phyloP scores from a whole-genome alignment of 2,888 invertebrate genomes.

The Drosophila kokeensis region DNA sequence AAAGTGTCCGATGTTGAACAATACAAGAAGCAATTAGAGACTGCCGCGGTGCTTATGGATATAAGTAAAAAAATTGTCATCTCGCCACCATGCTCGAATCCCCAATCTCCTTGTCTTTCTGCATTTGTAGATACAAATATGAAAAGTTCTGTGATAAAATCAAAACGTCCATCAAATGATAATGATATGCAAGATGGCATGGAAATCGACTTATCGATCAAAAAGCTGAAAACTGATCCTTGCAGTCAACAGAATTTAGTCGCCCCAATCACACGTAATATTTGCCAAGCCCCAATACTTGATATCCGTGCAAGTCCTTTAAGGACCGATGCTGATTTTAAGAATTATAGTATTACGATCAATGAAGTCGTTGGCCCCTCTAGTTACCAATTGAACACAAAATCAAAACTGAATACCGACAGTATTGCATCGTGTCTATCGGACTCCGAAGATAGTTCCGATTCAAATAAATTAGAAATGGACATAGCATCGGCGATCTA shows the following conservation, averaged over 20 bases:
- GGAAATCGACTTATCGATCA: constrained; percentile 79
- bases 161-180: constrained; percentile 81
- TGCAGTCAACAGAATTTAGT: constrained; percentile 52
- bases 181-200: constrained; percentile 69
- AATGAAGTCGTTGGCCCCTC: constrained; percentile 60
- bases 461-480: constrained; percentile 84
- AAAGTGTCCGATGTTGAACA: constrained; percentile 64
- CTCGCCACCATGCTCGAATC: constrained; percentile 85
- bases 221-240: constrained; percentile 71
- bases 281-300: constrained; percentile 65
- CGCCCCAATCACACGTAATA: constrained; percentile 47
- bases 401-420: constrained; percentile 47
- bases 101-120: constrained; percentile 82
- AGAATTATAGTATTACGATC: constrained; percentile 74
- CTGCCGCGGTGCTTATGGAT: constrained; percentile 85
- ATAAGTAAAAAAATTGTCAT: constrained; percentile 85
- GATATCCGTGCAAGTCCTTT: constrained; percentile 56
- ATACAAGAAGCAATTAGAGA: constrained; percentile 84
- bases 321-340: constrained; percentile 57
- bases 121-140: constrained; percentile 83
- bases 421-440: constrained; percentile 77
- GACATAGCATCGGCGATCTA: constrained; percentile 63
- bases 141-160: constrained; percentile 85
- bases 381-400: constrained; percentile 50
- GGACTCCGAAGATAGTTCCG: constrained; percentile 87